Conservation (phyloP, 2,888 invertebrate species). For the Mythimna loreyi region DNA sequence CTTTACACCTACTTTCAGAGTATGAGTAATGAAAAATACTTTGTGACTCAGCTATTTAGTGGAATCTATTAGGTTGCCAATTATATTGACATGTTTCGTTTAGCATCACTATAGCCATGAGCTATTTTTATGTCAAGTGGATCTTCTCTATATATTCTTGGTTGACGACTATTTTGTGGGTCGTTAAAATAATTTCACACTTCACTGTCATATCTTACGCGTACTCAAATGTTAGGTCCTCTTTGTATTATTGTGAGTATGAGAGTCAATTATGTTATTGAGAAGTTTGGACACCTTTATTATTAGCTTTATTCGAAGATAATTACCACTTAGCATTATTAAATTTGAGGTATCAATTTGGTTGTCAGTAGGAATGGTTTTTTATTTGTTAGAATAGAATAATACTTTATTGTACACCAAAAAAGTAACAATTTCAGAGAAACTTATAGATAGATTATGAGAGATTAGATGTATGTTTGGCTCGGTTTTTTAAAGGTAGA, state of each 20-base stretch:
- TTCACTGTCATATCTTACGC: slow-evolving; percentile 23
- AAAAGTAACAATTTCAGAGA: too few relatives aligned
- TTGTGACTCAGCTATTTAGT: too few relatives aligned
- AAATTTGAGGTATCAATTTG: neutral
- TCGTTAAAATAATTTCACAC: slow-evolving; percentile 46
- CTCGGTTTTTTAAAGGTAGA: too few relatives aligned
- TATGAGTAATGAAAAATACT: too few relatives aligned
- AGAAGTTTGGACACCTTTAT: slow-evolving; percentile 4
- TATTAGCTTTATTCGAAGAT: slow-evolving; percentile 3
- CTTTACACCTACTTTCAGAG: too few relatives aligned
- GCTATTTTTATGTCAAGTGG: slow-evolving; percentile 2
- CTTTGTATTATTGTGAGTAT: neutral
- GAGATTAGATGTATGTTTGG: too few relatives aligned
- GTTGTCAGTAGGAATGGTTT: neutral
- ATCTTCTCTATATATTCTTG: slow-evolving; percentile 3
- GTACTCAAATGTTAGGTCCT: slow-evolving; percentile 19
- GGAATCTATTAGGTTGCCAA: too few relatives aligned
- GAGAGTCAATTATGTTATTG: slow-evolving; percentile 15
- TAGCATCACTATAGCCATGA: neutral
- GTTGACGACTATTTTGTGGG: slow-evolving; percentile 2
- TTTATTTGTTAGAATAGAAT: too few relatives aligned
- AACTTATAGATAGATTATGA: too few relatives aligned
- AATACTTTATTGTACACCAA: too few relatives aligned
- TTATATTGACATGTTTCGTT: neutral
- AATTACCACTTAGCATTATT: neutral